Evolutionary conservation across 2,797 vertebrate genomes (phyloP).

Genomic region (Gobionotothen gibberifrons): DNA sequence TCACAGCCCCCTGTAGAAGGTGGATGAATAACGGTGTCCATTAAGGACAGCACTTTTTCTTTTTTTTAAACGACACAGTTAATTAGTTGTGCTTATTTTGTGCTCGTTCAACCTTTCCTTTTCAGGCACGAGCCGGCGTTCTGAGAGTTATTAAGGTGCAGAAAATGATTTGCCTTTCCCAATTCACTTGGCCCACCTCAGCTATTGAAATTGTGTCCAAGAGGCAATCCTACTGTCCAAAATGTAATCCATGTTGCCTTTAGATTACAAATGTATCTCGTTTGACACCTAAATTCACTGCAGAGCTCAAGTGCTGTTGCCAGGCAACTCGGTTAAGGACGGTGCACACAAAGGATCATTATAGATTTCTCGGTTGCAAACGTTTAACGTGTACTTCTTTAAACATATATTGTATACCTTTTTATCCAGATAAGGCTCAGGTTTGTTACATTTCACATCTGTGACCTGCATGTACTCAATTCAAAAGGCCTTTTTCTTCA

Average conservation of each 20-base stretch:
- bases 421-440: constrained; percentile 51
- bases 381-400: constrained; percentile 70
- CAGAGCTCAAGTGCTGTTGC: constrained; percentile 74
- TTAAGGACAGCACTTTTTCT: constrained; percentile 34
- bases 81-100: constrained; percentile 69
- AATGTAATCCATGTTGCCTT: constrained; percentile 75
- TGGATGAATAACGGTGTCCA: constrained; percentile 55
- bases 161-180: constrained; percentile 56
- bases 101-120: constrained; percentile 41
- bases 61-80: constrained; percentile 59
- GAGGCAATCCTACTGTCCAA: constrained; percentile 69
- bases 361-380: constrained; percentile 74
- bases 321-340: constrained; percentile 78
- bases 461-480: constrained; percentile 29
- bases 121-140: constrained; percentile 26
- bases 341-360: constrained; percentile 78
- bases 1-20: constrained; percentile 46
- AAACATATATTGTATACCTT: constrained; percentile 49
- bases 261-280: constrained; percentile 79
- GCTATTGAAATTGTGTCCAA: constrained; percentile 71
- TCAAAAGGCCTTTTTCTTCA: constrained; percentile 33
- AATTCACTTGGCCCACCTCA: constrained; percentile 65
- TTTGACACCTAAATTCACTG: constrained; percentile 80
- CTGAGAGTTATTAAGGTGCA: constrained; percentile 51
- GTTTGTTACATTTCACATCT: constrained; percentile 52